These are phyloP conservation scores for Saimiri boliviensis DNA, from an alignment of 2,113 vertebrate species.

Conservation along the genomic window DNA sequence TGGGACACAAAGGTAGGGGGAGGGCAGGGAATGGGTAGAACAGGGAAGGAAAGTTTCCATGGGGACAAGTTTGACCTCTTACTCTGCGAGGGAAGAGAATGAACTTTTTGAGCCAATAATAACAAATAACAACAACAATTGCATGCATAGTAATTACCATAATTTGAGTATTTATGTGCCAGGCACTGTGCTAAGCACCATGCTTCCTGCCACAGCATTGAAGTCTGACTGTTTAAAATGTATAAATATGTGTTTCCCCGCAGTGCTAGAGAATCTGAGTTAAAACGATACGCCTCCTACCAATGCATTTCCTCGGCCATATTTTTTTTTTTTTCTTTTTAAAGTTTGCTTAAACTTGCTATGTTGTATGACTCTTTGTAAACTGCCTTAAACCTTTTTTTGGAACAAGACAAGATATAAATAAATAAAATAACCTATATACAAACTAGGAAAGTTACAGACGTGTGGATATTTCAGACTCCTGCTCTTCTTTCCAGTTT, in stretches of 20 bases:
- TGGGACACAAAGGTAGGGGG: not conserved
- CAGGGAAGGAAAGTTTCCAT: not conserved
- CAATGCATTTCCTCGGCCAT: not conserved
- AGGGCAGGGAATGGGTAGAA: not conserved
- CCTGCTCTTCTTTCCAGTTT: not conserved
- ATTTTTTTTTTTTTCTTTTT: conserved; percentile 13
- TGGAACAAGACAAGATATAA: not conserved
- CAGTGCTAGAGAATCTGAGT: not conserved
- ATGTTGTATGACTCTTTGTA: not conserved
- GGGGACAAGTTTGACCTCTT: not conserved
- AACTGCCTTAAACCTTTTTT: not conserved
- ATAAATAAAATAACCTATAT: not conserved
- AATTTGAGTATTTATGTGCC: not conserved
- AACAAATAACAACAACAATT: not conserved
- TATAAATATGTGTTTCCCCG: not conserved
- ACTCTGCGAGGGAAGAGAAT: not conserved
- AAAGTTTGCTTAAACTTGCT: conserved; percentile 25
- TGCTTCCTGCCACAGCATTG: not conserved
- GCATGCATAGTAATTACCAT: not conserved
- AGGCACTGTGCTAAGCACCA: not conserved
- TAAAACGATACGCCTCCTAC: not conserved
- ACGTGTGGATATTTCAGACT: not conserved
- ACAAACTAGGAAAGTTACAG: not conserved
- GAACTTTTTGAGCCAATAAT: not conserved
- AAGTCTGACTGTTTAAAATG: not conserved